phyloP scores from a whole-genome alignment of 2,113 vertebrate species.

The Halcyon malimbica region DNA sequence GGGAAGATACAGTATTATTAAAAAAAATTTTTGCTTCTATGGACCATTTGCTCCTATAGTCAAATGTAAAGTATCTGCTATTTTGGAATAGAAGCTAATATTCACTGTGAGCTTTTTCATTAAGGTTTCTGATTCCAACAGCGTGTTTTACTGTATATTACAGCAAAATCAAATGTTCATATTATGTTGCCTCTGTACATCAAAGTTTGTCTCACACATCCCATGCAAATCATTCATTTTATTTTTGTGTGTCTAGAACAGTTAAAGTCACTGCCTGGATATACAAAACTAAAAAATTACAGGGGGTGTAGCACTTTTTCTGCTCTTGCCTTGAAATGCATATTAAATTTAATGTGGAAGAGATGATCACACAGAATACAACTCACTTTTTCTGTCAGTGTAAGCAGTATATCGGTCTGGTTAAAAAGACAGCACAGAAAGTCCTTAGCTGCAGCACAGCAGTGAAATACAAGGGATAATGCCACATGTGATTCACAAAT shows the following conservation, averaged over 20 bases:
- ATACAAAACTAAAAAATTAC: background rate
- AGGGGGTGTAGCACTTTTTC: background rate
- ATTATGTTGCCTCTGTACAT: background rate
- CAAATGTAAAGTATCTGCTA: background rate
- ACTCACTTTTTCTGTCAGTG: background rate
- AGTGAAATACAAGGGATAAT: background rate
- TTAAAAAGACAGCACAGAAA: background rate
- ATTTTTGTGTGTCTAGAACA: background rate
- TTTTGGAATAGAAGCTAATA: background rate
- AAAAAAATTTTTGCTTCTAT: background rate
- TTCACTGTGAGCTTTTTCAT: background rate
- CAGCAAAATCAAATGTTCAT: background rate
- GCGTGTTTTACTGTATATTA: background rate
- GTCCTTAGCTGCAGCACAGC: background rate
- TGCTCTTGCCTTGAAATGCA: background rate
- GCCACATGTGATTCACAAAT: background rate
- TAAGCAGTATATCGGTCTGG: background rate
- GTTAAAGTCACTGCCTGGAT: background rate
- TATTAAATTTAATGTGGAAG: background rate
- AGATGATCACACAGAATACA: background rate
- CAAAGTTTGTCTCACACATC: background rate
- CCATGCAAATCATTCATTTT: background rate
- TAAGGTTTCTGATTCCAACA: slow-evolving; percentile 23
- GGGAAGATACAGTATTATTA: background rate
- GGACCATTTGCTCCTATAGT: background rate